These are phyloP conservation scores for Percopsis omiscomaycus DNA, from an alignment of 2,797 vertebrate genomes.

Conservation along the genomic window DNA sequence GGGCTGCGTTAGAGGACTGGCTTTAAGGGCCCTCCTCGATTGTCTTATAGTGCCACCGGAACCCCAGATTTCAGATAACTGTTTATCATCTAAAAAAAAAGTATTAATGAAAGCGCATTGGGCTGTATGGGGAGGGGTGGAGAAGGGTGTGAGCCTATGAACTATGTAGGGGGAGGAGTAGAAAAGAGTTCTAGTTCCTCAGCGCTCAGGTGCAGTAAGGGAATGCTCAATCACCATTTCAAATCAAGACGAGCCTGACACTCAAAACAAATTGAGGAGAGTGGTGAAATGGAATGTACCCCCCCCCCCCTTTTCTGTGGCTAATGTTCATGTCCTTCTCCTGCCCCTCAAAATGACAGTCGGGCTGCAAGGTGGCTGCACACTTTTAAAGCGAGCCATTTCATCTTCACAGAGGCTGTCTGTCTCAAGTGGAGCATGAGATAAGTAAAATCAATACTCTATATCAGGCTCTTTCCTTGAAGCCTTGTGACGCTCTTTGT, in stretches of 20 bases:
- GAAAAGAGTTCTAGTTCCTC: too few species aligned
- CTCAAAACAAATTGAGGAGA: conserved; percentile 9
- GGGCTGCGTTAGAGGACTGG: background rate
- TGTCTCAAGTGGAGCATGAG: conserved; percentile 58
- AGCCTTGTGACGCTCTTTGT: conserved; percentile 39
- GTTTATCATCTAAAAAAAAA: too few species aligned
- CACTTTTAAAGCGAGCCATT: conserved; percentile 60
- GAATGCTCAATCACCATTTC: too few species aligned
- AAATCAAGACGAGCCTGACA: too few species aligned
- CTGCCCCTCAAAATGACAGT: conserved; percentile 48
- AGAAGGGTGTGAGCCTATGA: too few species aligned
- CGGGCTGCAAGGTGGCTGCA: conserved; percentile 41
- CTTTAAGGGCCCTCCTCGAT: too few species aligned
- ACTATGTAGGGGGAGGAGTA: too few species aligned
- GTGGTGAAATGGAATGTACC: background rate
- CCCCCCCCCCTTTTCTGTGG: conserved; percentile 7
- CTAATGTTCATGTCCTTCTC: conserved; percentile 38
- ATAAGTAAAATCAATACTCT: conserved; percentile 58
- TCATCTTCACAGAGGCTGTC: conserved; percentile 50
- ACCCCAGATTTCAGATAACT: too few species aligned
- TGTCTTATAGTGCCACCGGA: background rate
- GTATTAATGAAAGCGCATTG: too few species aligned
- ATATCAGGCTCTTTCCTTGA: conserved; percentile 43
- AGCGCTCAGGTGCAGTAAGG: too few species aligned
- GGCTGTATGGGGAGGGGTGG: too few species aligned